phyloP scores from a whole-genome alignment of 2,797 vertebrate species.

The Balearica regulorum region DNA sequence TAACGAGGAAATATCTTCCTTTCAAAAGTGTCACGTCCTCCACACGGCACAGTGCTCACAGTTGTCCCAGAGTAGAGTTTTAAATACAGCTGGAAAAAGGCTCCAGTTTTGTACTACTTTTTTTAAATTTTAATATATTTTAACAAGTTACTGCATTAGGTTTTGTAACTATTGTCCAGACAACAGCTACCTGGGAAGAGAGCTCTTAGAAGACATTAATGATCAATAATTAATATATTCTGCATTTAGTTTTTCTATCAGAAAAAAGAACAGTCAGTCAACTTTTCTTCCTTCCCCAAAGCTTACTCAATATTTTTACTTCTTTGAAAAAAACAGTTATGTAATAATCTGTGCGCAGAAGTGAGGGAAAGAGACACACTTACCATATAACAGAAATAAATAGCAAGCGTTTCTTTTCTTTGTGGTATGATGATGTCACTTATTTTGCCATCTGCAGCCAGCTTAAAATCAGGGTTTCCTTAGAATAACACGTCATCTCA shows the following conservation, averaged over 20 bases:
- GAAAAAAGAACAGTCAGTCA: background rate
- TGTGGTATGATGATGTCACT: background rate
- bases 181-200: background rate
- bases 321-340: background rate
- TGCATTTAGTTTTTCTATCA: background rate
- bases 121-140: background rate
- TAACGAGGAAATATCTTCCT: background rate
- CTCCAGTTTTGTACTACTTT: fast-evolving
- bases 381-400: background rate
- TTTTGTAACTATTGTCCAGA: background rate
- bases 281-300: background rate
- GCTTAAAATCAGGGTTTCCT: background rate
- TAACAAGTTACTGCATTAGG: background rate
- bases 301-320: background rate
- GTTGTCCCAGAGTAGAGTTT: background rate
- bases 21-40: background rate
- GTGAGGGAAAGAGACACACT: background rate
- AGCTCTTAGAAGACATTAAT: background rate
- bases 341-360: background rate
- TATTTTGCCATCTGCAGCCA: background rate
- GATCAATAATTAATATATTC: background rate
- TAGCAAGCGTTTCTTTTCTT: background rate
- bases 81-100: background rate
- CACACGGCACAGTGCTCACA: background rate
- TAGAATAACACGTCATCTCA: background rate